These are phyloP conservation scores for Pollenia angustigena DNA, from an alignment of 2,888 invertebrate species.

Conservation along the genomic window DNA sequence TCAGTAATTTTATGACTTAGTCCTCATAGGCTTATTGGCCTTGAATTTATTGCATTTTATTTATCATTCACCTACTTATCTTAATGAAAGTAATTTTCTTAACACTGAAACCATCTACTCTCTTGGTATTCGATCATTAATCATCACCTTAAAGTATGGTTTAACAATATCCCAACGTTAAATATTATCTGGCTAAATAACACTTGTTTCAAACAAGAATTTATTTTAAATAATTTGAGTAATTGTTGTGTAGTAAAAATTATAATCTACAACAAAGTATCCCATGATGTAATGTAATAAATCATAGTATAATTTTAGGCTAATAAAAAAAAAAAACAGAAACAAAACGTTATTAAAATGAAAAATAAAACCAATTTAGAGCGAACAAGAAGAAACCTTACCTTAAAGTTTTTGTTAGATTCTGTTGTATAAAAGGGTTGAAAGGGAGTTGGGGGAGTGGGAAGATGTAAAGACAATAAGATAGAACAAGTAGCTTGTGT, in stretches of 20 bases:
- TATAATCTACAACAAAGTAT: conserved; percentile 47
- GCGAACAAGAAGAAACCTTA: conserved; percentile 34
- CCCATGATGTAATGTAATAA: conserved; percentile 77
- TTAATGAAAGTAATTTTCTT: not conserved
- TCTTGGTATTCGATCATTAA: conserved; percentile 75
- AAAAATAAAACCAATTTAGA: conserved; percentile 49
- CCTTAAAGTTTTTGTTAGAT: conserved; percentile 18
- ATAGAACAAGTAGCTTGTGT: conserved; percentile 44
- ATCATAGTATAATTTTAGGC: conserved; percentile 81
- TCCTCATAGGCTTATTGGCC: no score
- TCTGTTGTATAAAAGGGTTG: conserved; percentile 41
- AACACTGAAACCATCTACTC: not conserved
- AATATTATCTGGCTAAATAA: conserved; percentile 47
- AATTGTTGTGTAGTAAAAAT: conserved; percentile 77
- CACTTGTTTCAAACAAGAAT: conserved; percentile 67
- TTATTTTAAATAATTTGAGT: conserved; percentile 77
- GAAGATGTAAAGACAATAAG: not conserved
- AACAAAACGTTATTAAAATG: conserved; percentile 55
- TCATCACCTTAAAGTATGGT: conserved; percentile 75
- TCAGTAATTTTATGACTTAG: no score
- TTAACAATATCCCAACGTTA: conserved; percentile 28
- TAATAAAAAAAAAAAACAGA: conserved; percentile 74
- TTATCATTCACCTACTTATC: not conserved
- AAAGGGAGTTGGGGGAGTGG: not conserved
- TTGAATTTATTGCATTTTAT: no score